Evolutionary conservation across 1,140 invertebrate species (phyloP), one percentile per base, ranked within the genome.

Genomic region (Cydia pomonella): DNA sequence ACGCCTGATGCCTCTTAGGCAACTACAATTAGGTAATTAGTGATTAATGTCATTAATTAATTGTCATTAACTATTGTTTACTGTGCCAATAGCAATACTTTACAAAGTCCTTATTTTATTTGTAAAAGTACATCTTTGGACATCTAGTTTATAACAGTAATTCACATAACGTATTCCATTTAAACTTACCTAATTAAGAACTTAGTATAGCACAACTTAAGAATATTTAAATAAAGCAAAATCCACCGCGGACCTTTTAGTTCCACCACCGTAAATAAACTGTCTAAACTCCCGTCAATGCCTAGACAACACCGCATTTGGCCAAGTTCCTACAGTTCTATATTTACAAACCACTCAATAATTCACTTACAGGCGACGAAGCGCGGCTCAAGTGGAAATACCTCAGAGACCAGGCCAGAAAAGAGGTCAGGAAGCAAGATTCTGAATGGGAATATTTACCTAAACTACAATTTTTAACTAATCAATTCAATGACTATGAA

Each of bases 321-420:
- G 18, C 18, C 53, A 59, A 53, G 50, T 59, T 59, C 21, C 53
- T 53, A 2, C 27, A 5, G n/a, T 23, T 69, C 64, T 33, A 69
- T 73, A 73, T 50, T 73, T 73, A 73, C 16, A 5, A 53, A 25
- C 41, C 23, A 10, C 18, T 73, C 72, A 47, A 69, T 69, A 69
- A 38, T 69, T 69, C 64, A 69, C n/a, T 91, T 87, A 25, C 82
- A 93, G 93, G 87, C 75, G 86, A 89, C 73, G 87, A 90, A 79
- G 92, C 92, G 4, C 82, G 91, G 76, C 76, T 89, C 0, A 93
- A 93, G 84, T 93, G 92, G 91, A 93, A 93, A 73, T 91, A 93
- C 74, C 84, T 93, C 72, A 76, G 93, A 72, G 93, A 93, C 64
- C 90, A 89, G 85, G 92, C 92, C 1, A 78, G 92, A 44, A 92